Evolutionary conservation across 2,797 vertebrate species (phyloP), one percentile per base, ranked within the genome.

Genomic region (Falco rusticolus): DNA sequence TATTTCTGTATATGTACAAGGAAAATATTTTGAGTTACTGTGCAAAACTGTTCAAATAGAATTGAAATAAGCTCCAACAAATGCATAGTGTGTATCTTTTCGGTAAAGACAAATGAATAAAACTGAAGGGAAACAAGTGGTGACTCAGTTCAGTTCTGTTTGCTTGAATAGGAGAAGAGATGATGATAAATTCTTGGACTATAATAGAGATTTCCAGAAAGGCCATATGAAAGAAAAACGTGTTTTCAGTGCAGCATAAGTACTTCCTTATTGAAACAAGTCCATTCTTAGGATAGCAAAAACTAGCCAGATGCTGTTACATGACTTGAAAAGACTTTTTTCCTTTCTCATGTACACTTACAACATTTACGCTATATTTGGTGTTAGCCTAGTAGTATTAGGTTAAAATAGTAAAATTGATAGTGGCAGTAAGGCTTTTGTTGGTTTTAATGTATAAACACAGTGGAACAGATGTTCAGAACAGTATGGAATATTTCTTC

Each of bases 381-480:
- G 7, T 64, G 28, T 71, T 91, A 87, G 22, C 29, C 25, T 60
- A 29, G 25, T 31, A 22, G 21, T 61, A 47, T 64, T 82, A 63
- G 43, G 34, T 70, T 65, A 54, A 68, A 78, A 53, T 29, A 51
- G 28, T 88, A 56, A 69, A 91, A 74, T 12, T 34, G 47, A n/a
- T 77, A n/a, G 41, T 16, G n/a, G 13, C 8, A n/a, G 43, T 87
- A 68, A 78, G 57, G 17, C n/a, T 71, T 92, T 48, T 53, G 9
- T 28, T 69, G 17, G 34, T 56, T 80, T 92, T 77, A 33, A 71
- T 28, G 19, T 69, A 19, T 65, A 59, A 91, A 89, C 56, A 79
- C 56, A 79, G 64, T 64, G 72, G 81, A 90, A 53, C 96, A 96
- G 86, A 93, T 94, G 92, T 94, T 94, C 68, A 47, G 93, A 92